Conservation (phyloP, 2,113 vertebrate genomes). For the Naja naja region DNA sequence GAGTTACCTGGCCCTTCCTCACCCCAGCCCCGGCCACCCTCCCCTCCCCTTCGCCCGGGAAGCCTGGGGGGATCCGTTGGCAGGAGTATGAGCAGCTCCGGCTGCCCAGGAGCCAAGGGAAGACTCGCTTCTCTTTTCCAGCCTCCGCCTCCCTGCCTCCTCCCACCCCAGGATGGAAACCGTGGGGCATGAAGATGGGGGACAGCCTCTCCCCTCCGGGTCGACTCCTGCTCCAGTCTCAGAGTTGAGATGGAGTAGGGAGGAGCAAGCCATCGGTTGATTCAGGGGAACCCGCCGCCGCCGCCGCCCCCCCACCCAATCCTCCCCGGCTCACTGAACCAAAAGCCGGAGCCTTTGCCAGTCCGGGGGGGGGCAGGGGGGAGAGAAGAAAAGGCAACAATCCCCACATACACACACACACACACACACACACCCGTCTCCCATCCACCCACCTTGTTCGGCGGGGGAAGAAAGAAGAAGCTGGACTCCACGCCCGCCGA, state of each 20-base stretch:
- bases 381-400: conserved; percentile 8
- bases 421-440: not conserved
- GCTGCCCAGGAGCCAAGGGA: not conserved
- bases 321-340: not conserved
- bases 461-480: not conserved
- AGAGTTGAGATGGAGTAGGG: not conserved
- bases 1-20: not conserved
- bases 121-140: not conserved
- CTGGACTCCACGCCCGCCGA: not conserved
- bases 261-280: not conserved
- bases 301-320: no score
- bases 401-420: no score
- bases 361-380: not conserved
- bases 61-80: not conserved
- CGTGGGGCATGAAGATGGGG: not conserved
- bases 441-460: conserved; percentile 25
- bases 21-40: not conserved
- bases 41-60: not conserved
- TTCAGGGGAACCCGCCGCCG: not conserved
- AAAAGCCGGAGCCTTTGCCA: not conserved
- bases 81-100: not conserved
- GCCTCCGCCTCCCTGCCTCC: not conserved
- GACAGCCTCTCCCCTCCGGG: not conserved
- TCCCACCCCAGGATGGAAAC: not conserved
- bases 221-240: not conserved